A percentile compares a stretch with the other conserved stretches of the same genome.
phyloP scores from a whole-genome alignment of 1,140 invertebrate species.

The Drosophila gunungcola region DNA sequence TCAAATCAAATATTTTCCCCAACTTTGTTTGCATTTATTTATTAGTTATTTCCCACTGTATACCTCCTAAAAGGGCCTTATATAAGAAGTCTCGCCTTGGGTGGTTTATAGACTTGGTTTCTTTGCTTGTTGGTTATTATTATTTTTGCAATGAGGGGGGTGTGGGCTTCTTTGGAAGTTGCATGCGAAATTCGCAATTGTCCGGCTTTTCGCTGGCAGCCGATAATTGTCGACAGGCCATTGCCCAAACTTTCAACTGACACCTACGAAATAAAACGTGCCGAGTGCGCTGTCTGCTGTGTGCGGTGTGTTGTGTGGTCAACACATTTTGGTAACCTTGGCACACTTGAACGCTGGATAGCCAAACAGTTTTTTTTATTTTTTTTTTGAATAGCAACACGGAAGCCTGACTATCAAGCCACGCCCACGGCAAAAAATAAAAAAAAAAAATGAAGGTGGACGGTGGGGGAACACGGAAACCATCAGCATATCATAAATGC shows the following conservation, averaged over 20 bases:
- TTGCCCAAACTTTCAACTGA: constrained; percentile 41
- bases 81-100: constrained; percentile 70
- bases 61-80: constrained; percentile 49
- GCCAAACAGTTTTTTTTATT: constrained; percentile 7
- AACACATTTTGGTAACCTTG: constrained; percentile 66
- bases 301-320: constrained; percentile 16
- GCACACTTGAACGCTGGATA: constrained; percentile 55
- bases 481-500: constrained; percentile 29
- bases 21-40: constrained; percentile 47
- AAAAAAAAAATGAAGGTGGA: too few relatives aligned
- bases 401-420: constrained; percentile 22
- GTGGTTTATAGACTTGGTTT: constrained; percentile 61
- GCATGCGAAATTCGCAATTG: constrained; percentile 56
- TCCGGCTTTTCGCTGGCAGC: constrained; percentile 57
- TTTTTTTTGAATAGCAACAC: constrained; percentile 14
- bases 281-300: constrained; percentile 4
- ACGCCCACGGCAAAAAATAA: constrained; percentile 12
- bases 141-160: constrained; percentile 23
- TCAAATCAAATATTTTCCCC: constrained; percentile 76
- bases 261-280: constrained; percentile 81
- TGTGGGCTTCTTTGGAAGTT: constrained; percentile 13
- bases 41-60: constrained; percentile 33
- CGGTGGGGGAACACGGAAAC: constrained; percentile 26
- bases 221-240: constrained; percentile 48
- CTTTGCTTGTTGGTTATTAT: constrained; percentile 7